Evolutionary conservation across 1,140 invertebrate genomes (phyloP).

Genomic region (Nixonia krombeini): DNA sequence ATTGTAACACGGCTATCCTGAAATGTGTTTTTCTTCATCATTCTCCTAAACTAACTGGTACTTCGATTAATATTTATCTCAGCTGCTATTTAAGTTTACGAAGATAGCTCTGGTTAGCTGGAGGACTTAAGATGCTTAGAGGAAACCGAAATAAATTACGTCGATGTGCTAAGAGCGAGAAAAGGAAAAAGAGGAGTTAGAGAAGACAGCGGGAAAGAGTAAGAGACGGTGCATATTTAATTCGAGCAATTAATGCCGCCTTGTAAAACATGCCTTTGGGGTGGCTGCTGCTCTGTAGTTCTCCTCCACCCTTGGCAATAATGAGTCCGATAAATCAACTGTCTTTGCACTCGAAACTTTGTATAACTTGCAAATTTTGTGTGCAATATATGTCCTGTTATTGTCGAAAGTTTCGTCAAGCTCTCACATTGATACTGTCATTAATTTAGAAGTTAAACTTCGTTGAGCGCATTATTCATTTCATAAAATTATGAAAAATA

Average conservation of each 20-base stretch:
- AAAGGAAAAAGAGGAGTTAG: constrained; percentile 37
- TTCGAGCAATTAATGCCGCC: constrained; percentile 73
- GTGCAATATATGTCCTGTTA: constrained; percentile 9
- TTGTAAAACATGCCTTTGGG: constrained; percentile 72
- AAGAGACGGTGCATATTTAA: constrained; percentile 72
- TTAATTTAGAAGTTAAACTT: too few species aligned
- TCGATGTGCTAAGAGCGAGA: constrained; percentile 52
- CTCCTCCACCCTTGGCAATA: constrained; percentile 65
- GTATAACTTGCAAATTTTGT: constrained; percentile 59
- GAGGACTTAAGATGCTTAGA: constrained; percentile 66
- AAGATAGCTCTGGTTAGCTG: constrained; percentile 50
- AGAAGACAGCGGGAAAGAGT: constrained; percentile 43
- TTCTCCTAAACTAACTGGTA: constrained; percentile 29
- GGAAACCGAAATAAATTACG: constrained; percentile 71
- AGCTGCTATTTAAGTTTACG: constrained; percentile 49
- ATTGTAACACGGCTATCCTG: too few species aligned
- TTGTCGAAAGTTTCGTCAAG: constrained; percentile 25
- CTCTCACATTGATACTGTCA: not conserved
- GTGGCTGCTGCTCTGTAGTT: constrained; percentile 59
- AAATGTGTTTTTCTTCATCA: constrained; percentile 5
- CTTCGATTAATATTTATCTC: constrained; percentile 49
- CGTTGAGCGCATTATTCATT: too few species aligned
- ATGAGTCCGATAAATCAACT: constrained; percentile 73
- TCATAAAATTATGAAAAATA: too few species aligned
- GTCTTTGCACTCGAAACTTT: constrained; percentile 68